Evolutionary conservation across 2,113 vertebrate species (phyloP).

Genomic region (Thermophis baileyi): DNA sequence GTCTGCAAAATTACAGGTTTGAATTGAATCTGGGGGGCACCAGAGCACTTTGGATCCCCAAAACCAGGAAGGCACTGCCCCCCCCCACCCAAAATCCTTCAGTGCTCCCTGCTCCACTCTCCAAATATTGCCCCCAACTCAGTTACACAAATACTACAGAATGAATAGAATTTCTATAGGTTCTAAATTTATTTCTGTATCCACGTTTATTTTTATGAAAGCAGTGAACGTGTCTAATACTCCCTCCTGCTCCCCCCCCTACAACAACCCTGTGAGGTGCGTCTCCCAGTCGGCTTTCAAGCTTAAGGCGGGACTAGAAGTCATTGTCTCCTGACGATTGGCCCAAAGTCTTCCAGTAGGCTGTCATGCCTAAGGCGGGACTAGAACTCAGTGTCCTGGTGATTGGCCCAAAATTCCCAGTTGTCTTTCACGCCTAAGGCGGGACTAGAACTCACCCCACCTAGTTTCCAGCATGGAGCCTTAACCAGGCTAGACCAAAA

Average conservation of each 20-base stretch:
- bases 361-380: rapidly evolving
- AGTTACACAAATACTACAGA: not conserved
- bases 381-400: not conserved
- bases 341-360: rapidly evolving
- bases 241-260: not conserved
- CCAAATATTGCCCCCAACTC: not conserved
- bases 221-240: not conserved
- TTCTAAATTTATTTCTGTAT: not conserved
- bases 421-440: not conserved
- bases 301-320: no score
- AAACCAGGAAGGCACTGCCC: not conserved
- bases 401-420: not conserved
- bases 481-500: not conserved
- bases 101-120: not conserved
- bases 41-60: not conserved
- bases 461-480: not conserved
- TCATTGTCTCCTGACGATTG: no score
- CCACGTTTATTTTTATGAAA: not conserved
- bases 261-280: no score
- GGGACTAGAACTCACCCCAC: not conserved
- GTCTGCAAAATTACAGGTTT: constrained; percentile 61
- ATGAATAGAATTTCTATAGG: rapidly evolving
- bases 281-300: rapidly evolving
- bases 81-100: not conserved
- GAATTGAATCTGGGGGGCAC: not conserved